Evolutionary conservation across 2,113 vertebrate species (phyloP).

Genomic region (Planiliza haematocheilus): DNA sequence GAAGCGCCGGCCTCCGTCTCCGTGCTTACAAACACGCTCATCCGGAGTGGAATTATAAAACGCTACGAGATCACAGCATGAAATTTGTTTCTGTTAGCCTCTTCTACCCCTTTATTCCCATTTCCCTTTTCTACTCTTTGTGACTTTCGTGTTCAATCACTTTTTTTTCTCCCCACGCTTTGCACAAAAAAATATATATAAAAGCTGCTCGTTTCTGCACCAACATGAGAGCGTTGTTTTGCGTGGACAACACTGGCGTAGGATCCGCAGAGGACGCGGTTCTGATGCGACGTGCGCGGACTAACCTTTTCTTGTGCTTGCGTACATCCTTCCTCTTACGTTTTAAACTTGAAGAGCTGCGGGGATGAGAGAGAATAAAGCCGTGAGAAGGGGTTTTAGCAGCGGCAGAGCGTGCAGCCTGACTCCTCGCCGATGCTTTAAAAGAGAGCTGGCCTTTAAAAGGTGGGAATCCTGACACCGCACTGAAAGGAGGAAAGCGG

Average conservation of each 20-base stretch:
- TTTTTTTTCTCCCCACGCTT: slow-evolving; percentile 29
- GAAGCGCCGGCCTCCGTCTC: slow-evolving; percentile 18
- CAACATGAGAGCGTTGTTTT: slow-evolving; percentile 6
- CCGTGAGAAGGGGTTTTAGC: slow-evolving; percentile 39
- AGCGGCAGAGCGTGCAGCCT: slow-evolving; percentile 16
- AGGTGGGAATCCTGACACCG: slow-evolving; percentile 33
- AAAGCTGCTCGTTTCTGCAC: slow-evolving; percentile 27
- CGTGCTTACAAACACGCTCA: slow-evolving; percentile 55
- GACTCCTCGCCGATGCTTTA: slow-evolving; percentile 10
- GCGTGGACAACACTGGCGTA: not conserved
- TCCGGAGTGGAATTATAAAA: slow-evolving; percentile 68
- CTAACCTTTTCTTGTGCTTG: slow-evolving; percentile 97
- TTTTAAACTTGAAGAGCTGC: slow-evolving; percentile 91
- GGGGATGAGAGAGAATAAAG: slow-evolving; percentile 73
- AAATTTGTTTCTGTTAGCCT: slow-evolving; percentile 78
- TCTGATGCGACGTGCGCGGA: slow-evolving; percentile 59
- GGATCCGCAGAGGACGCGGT: slow-evolving; percentile 28
- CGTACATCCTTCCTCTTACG: slow-evolving; percentile 92
- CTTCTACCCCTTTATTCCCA: slow-evolving; percentile 31
- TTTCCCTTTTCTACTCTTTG: slow-evolving; percentile 21
- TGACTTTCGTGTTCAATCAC: slow-evolving; percentile 42
- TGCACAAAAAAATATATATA: slow-evolving; percentile 32
- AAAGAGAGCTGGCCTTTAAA: slow-evolving; percentile 20
- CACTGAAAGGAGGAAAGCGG: slow-evolving; percentile 6
- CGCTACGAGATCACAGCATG: slow-evolving; percentile 70